These are phyloP conservation scores for Drosophila sucinea DNA, from an alignment of 1,140 invertebrate genomes.

Conservation along the genomic window DNA sequence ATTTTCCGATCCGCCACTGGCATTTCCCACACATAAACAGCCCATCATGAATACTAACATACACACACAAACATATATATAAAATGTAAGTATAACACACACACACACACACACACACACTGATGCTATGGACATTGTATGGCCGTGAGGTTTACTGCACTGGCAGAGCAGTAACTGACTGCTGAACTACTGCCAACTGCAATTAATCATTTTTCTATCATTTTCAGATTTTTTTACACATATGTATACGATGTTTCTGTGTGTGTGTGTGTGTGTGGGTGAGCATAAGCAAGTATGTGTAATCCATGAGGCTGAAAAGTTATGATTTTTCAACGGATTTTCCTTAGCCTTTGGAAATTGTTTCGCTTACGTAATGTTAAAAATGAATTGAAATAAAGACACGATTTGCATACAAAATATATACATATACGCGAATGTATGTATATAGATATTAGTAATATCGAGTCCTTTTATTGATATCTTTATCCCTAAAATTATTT, in stretches of 20 bases:
- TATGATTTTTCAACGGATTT: slow-evolving; percentile 57
- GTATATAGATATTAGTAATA: too few species aligned
- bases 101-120: slow-evolving; percentile 18
- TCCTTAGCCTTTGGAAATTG: slow-evolving; percentile 23
- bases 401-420: background rate
- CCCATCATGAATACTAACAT: slow-evolving; percentile 61
- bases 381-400: background rate
- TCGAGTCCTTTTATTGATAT: too few species aligned
- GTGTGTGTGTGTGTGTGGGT: slow-evolving; percentile 24
- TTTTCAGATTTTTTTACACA: slow-evolving; percentile 76
- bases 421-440: too few species aligned
- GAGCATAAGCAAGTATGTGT: background rate
- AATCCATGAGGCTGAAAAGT: slow-evolving; percentile 42
- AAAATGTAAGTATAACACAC: slow-evolving; percentile 18
- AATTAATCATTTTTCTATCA: slow-evolving; percentile 83
- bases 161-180: slow-evolving; percentile 62
- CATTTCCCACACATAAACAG: slow-evolving; percentile 23
- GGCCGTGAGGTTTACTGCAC: slow-evolving; percentile 62
- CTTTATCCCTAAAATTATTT: too few species aligned
- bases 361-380: slow-evolving; percentile 7
- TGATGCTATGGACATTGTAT: slow-evolving; percentile 33
- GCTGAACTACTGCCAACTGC: slow-evolving; percentile 82
- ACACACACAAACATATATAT: slow-evolving; percentile 8
- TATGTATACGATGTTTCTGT: slow-evolving; percentile 5
- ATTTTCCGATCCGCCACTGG: slow-evolving; percentile 1